Evolutionary conservation across 2,888 invertebrate species (phyloP), one percentile per base, ranked within the genome.

Genomic region (Shargacucullia verbasci): DNA sequence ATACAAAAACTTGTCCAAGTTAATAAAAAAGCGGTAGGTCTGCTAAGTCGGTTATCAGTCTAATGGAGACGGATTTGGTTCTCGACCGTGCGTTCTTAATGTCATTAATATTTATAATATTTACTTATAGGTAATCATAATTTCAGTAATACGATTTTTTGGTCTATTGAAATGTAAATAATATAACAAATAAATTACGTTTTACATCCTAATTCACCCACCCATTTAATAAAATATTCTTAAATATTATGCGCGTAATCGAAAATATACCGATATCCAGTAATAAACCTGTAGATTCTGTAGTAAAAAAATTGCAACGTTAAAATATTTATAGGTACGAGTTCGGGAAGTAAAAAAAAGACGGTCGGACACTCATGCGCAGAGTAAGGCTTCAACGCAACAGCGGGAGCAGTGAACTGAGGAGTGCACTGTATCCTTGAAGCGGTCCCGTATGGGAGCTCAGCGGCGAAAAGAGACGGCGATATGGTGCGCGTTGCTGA

Each of bases 351-450:
- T 61, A 35, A 75, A 73, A 65, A 29, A 70, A 76, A 72, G n/a
- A 66, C 59, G 60, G 15, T 55, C 45, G 58, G 59, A 71, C 59
- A 72, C 71, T 73, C 70, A 54, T 70, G 75, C 58, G 65, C 71
- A 72, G 58, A 63, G 59, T 83, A 84, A 88, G 89, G 88, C 88
- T 88, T 89, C 86, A 77, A 71, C 82, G 67, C 70, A 73, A 72
- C 52, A 80, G 76, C 76, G 89, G 85, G 91, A 88, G 87, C 92
- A 92, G 83, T 92, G 91, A 92, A 92, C 92, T 88, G 87, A 88
- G 81, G 87, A 89, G 86, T 83, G 87, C 86, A 85, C 86, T 79
- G 82, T 85, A 91, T 92, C 91, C 92, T 92, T 92, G 91, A 88
- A 82, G 83, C 77, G 78, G 79, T 82, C 83, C 80, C 85, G 86